phyloP scores from a whole-genome alignment of 2,113 vertebrate genomes.

The Tachysurus fulvidraco region DNA sequence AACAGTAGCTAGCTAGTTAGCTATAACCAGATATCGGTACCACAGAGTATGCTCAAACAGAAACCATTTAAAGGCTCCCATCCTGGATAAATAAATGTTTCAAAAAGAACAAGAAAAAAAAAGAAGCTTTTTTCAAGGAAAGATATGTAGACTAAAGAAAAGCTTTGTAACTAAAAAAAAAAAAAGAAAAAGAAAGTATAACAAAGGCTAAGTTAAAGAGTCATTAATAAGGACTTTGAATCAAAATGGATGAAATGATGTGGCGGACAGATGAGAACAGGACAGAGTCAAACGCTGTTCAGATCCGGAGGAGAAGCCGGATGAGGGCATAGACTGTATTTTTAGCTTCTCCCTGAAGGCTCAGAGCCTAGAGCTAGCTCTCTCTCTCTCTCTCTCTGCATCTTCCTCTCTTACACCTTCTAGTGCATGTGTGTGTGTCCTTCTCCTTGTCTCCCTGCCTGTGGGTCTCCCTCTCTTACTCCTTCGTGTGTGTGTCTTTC shows the following conservation, averaged over 20 bases:
- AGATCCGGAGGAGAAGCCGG: slow-evolving; percentile 35
- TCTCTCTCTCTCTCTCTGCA: neutral
- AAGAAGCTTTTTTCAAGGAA: too few species aligned
- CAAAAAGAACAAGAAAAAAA: neutral
- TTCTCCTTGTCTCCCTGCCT: too few species aligned
- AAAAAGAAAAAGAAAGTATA: too few species aligned
- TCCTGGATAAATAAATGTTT: neutral
- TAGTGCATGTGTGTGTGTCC: neutral
- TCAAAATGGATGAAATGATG: neutral
- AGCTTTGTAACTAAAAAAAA: neutral
- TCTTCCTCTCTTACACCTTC: neutral
- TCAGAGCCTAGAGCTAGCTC: slow-evolving; percentile 43
- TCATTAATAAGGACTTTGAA: neutral
- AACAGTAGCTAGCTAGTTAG: neutral
- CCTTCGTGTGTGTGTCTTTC: neutral
- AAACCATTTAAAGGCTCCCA: neutral
- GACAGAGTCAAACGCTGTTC: slow-evolving; percentile 44
- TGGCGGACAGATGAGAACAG: neutral
- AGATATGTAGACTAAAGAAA: neutral
- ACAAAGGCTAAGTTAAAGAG: neutral
- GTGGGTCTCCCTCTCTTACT: neutral
- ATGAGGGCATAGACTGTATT: slow-evolving; percentile 45
- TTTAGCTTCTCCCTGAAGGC: slow-evolving; percentile 56
- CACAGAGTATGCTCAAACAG: neutral
- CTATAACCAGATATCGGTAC: neutral